Conservation (phyloP, 1,140 invertebrate genomes). For the Leptonema lineaticorne region DNA sequence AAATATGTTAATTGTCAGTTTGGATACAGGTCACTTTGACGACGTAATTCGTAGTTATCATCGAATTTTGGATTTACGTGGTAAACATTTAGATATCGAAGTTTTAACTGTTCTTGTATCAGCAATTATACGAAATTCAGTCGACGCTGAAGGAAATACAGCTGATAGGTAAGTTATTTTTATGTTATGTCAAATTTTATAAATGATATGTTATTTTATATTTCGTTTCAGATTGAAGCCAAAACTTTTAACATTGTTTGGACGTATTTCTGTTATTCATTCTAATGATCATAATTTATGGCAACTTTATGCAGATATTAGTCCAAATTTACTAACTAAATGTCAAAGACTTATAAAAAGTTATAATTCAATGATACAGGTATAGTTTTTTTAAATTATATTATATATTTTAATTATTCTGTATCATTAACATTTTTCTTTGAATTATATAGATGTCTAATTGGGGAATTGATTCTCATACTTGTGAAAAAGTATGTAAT, state of each 20-base stretch:
- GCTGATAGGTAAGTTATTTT: conserved; percentile 48
- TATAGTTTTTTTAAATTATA: conserved; percentile 26
- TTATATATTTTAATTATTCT: background rate
- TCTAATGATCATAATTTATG: conserved; percentile 72
- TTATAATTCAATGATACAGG: conserved; percentile 61
- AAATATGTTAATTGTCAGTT: conserved; percentile 83
- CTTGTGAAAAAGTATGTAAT: conserved; percentile 52
- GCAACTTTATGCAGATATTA: conserved; percentile 75
- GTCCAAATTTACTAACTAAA: conserved; percentile 61
- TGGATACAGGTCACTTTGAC: conserved; percentile 72
- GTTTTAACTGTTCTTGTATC: conserved; percentile 75
- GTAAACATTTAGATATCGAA: conserved; percentile 76
- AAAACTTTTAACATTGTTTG: conserved; percentile 75
- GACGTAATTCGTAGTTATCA: conserved; percentile 84
- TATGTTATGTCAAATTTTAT: background rate
- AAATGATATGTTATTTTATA: background rate
- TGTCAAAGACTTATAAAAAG: conserved; percentile 65
- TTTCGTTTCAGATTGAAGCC: conserved; percentile 56
- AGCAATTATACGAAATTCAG: conserved; percentile 66
- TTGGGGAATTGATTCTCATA: conserved; percentile 62
- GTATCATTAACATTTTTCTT: background rate
- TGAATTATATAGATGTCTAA: conserved; percentile 52
- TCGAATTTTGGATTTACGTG: conserved; percentile 80
- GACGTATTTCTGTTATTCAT: conserved; percentile 71
- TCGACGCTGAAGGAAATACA: conserved; percentile 60